Base-by-base conservation (phyloP, 2,888 invertebrate genomes). In the Gisinianus flammeolus region DNA sequence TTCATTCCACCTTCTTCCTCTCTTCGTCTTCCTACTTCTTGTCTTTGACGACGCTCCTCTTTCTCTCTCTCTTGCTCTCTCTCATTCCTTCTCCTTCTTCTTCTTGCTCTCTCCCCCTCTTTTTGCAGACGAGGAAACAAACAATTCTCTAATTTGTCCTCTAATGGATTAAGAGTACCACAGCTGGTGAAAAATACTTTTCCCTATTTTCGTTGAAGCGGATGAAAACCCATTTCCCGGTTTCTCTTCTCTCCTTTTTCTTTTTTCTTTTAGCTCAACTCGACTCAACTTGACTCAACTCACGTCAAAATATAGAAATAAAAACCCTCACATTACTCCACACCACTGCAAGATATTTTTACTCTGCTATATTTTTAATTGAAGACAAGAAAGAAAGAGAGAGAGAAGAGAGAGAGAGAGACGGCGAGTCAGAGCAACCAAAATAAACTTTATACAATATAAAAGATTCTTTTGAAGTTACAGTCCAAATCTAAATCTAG, bases 111-210 rank as follows among this genome's bases (percentile, higher is more conserved):
- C 31, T n/a, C 12, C 12, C 19, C 28, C 24, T 19, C 62, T 31
- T n/a, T 10, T 22, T 67, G 16, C 28, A 64, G 64, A 64, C 4
- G 31, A 22, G n/a, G 79, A 80, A 79, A 75, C 30, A 66, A 54
- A 80, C 79, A 77, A 69, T 80, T 79, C 52, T 70, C 79, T 79
- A 75, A 81, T 79, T 79, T 76, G 69, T 73, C 77, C 70, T 70
- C 79, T 82, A 79, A 80, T 81, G 80, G 79, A 82, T 81, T 75
- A 79, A 81, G 76, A 77, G 75, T 75, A 79, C 76, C 69, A 79
- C 52, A 70, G 70, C 52, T 70, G 52, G 70, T 19, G 70, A 54
- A 70, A 70, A 54, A 79, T 54, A 52, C 24, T 35, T 33, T 68
- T 68, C 31, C 62, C 8, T 30, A 24, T 64, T 28, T 77, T 44